phyloP scores from a whole-genome alignment of 2,888 invertebrate genomes.

The Hedychridium roseum region DNA sequence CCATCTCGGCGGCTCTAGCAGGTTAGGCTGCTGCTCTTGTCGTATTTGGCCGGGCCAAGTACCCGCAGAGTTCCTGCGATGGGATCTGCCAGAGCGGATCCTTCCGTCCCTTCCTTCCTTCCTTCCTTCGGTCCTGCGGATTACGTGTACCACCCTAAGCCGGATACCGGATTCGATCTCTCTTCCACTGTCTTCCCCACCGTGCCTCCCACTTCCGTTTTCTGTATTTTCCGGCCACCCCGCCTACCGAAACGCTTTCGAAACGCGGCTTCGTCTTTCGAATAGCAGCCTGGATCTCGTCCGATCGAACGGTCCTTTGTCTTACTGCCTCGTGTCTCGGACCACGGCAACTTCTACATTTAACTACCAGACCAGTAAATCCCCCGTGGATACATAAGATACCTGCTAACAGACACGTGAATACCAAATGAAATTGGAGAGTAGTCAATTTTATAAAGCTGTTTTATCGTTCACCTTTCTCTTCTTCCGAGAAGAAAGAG shows the following conservation, averaged over 20 bases:
- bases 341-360: too few species aligned
- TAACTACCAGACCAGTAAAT: too few species aligned
- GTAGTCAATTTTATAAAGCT: too few species aligned
- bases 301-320: neutral
- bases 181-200: constrained; percentile 16
- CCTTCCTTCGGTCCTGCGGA: constrained; percentile 39
- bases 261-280: neutral
- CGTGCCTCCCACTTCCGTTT: constrained; percentile 9
- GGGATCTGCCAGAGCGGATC: constrained; percentile 42
- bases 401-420: too few species aligned
- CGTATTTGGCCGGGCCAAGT: constrained; percentile 50
- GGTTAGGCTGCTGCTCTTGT: constrained; percentile 55
- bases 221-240: constrained; percentile 12
- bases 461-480: too few species aligned
- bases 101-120: constrained; percentile 30
- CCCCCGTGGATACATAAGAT: too few species aligned
- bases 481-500: too few species aligned
- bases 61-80: constrained; percentile 51
- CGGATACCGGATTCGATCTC: constrained; percentile 42
- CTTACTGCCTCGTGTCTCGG: neutral
- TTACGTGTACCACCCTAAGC: constrained; percentile 42
- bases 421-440: too few species aligned
- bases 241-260: neutral
- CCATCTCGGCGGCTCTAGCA: constrained; percentile 57
- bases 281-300: neutral